Conservation (phyloP, 2,113 vertebrate genomes). For the Bombycilla garrulus region DNA sequence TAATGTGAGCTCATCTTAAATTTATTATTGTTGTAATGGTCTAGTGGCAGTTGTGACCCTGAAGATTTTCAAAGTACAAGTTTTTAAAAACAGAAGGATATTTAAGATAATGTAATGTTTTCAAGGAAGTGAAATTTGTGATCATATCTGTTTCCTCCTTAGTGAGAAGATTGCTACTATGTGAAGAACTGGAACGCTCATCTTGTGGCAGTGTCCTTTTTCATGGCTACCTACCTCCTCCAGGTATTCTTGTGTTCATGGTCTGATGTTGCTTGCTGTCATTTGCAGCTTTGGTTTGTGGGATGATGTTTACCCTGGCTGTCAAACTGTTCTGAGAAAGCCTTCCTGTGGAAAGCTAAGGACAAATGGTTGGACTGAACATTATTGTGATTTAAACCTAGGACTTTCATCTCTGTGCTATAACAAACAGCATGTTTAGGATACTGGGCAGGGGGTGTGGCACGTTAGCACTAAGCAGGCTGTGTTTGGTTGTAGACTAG, state of each 20-base stretch:
- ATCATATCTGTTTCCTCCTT: background rate
- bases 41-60: background rate
- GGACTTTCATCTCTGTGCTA: background rate
- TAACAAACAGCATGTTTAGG: background rate
- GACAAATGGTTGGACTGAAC: background rate
- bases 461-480: background rate
- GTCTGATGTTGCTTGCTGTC: background rate
- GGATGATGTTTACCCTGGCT: background rate
- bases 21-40: background rate
- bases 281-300: background rate
- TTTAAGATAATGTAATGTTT: background rate
- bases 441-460: background rate
- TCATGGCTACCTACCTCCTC: conserved; percentile 95
- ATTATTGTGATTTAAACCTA: background rate
- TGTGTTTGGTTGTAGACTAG: background rate
- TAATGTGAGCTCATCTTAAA: background rate
- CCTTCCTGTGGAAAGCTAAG: background rate
- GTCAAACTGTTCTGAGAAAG: background rate
- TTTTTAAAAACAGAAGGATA: background rate
- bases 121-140: background rate
- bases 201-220: conserved; percentile 98
- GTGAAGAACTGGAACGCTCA: conserved; percentile 95
- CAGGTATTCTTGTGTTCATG: conserved; percentile 74
- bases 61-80: background rate
- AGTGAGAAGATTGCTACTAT: conserved; percentile 92